Evolutionary conservation across 92 coral and sea anemone species (phyloP).

Genomic region (Phenganax subtilis): DNA sequence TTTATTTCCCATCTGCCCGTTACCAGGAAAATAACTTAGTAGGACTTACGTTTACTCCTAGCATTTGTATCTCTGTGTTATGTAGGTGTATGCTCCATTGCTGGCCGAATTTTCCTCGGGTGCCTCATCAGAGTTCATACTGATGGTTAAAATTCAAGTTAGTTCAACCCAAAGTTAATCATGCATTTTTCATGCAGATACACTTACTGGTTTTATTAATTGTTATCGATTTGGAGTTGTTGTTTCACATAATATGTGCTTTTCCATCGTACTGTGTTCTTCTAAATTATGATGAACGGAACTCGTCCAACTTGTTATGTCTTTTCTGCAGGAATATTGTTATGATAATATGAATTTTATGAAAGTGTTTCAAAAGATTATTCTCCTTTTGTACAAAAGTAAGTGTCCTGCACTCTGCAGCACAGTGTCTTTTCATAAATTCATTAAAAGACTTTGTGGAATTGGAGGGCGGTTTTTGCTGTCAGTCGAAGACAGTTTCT

Average conservation of each 20-base stretch:
- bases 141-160: conserved; percentile 89
- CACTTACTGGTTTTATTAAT: no score
- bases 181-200: background rate
- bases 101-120: conserved; percentile 74
- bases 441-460: no score
- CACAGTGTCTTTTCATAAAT: no score
- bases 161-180: background rate
- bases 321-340: conserved; percentile 73
- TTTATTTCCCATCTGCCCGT: background rate
- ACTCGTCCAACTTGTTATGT: background rate
- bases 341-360: conserved; percentile 93
- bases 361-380: conserved; percentile 94
- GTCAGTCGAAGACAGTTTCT: no score
- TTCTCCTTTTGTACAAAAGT: conserved; percentile 94
- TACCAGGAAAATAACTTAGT: background rate
- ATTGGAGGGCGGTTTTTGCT: no score
- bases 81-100: conserved; percentile 70
- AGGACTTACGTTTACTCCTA: background rate
- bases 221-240: background rate
- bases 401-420: conserved; percentile 36
- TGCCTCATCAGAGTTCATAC: conserved; percentile 66
- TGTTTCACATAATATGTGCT: no score
- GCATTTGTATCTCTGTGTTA: no score
- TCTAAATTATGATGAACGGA: no score
- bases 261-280: no score